Evolutionary conservation across 2,797 vertebrate genomes (phyloP).

Genomic region (Hyperoplus lanceolatus): DNA sequence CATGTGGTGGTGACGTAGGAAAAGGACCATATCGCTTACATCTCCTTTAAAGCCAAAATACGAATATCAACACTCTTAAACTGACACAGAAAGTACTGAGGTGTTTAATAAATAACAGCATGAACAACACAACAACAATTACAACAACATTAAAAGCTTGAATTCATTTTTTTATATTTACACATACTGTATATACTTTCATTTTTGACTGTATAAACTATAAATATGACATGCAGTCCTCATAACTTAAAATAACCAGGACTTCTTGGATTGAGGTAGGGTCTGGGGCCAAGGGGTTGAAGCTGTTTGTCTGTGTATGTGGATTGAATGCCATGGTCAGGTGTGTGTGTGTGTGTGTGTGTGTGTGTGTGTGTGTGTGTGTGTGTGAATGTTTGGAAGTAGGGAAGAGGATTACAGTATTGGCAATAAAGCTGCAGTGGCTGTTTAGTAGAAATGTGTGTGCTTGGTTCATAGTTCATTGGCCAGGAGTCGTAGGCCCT

Average conservation of each 20-base stretch:
- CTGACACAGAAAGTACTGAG: conserved; percentile 85
- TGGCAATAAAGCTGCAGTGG: conserved; percentile 85
- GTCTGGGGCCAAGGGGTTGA: conserved; percentile 75
- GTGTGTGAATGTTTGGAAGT: conserved; percentile 37
- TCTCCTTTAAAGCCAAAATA: not conserved
- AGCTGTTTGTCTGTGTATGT: conserved; percentile 47
- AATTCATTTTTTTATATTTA: conserved; percentile 84
- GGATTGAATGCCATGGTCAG: conserved; percentile 13
- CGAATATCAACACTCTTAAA: conserved; percentile 21
- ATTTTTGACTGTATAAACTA: conserved; percentile 97
- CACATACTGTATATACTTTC: conserved; percentile 83
- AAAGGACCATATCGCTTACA: no score
- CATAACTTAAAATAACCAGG: conserved; percentile 96
- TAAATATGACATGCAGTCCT: conserved; percentile 99
- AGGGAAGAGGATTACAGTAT: conserved; percentile 77
- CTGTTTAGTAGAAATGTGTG: conserved; percentile 73
- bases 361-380: conserved; percentile 31
- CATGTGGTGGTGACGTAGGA: no score
- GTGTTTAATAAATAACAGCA: conserved; percentile 99
- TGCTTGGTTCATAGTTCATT: conserved; percentile 69
- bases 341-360: conserved; percentile 48
- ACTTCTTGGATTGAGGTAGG: conserved; percentile 97
- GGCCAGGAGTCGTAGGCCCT: conserved; percentile 35
- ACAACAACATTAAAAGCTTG: conserved; percentile 83
- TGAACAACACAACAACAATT: conserved; percentile 85